phyloP scores from a whole-genome alignment of 1,140 invertebrate species.

The Lepidurus packardi region DNA sequence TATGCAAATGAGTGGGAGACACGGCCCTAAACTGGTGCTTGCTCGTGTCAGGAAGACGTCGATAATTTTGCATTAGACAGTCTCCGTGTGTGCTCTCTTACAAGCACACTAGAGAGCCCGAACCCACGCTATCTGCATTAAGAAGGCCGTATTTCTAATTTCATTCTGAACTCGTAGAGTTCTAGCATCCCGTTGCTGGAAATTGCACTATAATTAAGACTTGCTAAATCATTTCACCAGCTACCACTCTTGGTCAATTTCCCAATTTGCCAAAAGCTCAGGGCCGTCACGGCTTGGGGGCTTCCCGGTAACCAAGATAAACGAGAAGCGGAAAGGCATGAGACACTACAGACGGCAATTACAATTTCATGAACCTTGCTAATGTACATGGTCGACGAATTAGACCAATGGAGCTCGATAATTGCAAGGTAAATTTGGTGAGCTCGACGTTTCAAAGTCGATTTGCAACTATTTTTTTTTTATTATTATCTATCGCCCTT shows the following conservation, averaged over 20 bases:
- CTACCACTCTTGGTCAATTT: neutral
- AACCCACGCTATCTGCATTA: too few species aligned
- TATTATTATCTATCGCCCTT: neutral
- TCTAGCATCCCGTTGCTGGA: too few species aligned
- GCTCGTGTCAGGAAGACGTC: neutral
- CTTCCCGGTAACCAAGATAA: neutral
- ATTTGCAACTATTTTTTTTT: too few species aligned
- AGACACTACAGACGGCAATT: neutral
- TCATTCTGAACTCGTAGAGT: too few species aligned
- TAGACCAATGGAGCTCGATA: neutral
- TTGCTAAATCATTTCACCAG: neutral
- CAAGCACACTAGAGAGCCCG: neutral
- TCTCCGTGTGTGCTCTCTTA: neutral
- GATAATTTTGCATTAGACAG: neutral
- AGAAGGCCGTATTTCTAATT: too few species aligned
- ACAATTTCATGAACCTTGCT: conserved; percentile 1
- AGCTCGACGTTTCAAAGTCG: too few species aligned
- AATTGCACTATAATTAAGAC: neutral
- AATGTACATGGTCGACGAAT: neutral
- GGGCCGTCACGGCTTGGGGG: neutral
- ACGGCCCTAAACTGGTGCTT: neutral
- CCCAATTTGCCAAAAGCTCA: neutral
- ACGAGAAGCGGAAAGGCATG: neutral
- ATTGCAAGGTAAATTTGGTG: neutral
- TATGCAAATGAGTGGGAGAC: too few species aligned